A percentile compares a stretch with the other conserved stretches of the same genome.
These are phyloP conservation scores for Ophioninae sp. DNA, from an alignment of 2,888 invertebrate species.

Conservation along the genomic window DNA sequence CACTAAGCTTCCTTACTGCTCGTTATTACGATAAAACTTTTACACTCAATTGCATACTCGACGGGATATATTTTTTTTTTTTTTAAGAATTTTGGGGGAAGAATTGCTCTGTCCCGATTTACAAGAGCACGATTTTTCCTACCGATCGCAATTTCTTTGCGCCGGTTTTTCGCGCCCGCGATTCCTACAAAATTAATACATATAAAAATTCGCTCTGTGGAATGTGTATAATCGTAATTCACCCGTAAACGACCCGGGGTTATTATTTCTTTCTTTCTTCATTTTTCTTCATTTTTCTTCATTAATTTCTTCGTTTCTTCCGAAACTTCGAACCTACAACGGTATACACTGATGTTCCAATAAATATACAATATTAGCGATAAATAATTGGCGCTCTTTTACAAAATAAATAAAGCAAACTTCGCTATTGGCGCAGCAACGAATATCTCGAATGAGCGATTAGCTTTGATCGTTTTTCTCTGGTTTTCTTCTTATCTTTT, in stretches of 20 bases:
- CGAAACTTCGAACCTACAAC: constrained; percentile 27
- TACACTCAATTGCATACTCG: constrained; percentile 62
- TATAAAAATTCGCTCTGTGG: constrained; percentile 47
- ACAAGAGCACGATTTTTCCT: neutral
- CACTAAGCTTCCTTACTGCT: constrained; percentile 65
- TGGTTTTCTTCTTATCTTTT: neutral
- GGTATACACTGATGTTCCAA: constrained; percentile 39
- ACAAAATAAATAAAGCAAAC: constrained; percentile 59
- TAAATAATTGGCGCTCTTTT: constrained; percentile 38
- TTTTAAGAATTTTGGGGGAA: neutral
- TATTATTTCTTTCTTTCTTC: neutral
- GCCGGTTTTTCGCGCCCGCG: neutral
- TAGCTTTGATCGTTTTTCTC: neutral
- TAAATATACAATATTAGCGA: constrained; percentile 57
- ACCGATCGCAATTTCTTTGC: neutral
- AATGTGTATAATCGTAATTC: constrained; percentile 35
- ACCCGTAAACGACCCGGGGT: neutral
- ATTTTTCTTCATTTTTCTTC: neutral
- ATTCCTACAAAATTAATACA: constrained; percentile 39
- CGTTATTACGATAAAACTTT: constrained; percentile 74
- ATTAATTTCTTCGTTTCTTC: constrained; percentile 18
- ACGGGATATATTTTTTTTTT: neutral
- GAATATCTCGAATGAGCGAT: neutral
- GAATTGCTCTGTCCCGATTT: constrained; percentile 56
- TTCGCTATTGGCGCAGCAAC: neutral